Evolutionary conservation across 2,888 invertebrate species (phyloP), one percentile per base, ranked within the genome.

Genomic region (Amphipoea oculea): DNA sequence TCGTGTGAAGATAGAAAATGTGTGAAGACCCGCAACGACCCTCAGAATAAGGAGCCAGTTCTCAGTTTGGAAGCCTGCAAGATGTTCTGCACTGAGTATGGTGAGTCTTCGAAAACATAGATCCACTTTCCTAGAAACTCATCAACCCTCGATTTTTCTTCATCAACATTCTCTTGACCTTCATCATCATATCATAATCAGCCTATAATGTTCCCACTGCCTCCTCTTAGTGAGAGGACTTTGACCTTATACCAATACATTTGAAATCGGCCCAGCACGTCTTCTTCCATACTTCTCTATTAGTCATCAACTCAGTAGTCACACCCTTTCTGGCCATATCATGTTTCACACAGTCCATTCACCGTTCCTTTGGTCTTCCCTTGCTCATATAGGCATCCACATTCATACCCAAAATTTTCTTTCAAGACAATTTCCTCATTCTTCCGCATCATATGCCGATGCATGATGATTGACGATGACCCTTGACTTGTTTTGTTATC

Each of bases 41-140:
- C 92, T 0, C 86, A 90, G 57, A 91, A 90, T 82, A 85, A 87
- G 0, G 95, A 94, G 1, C 94, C 92, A 0, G 96, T 97, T 0
- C 93, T 97, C 57, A 97, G 97, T 88, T 92, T 98, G 81, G 96
- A 97, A 83, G 97, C 97, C 51, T 98, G 98, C 93, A 97, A 98
- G 91, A 94, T 98, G 93, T 97, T 97, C 91, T 98, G 98, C 89
- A 97, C 97, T 51, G 96, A 97, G 54, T 95, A 96, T 73, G 98
- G 97, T 92, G 85, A 85, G 86, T 76, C 9, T 60, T 45, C 12
- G 14, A 40, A 17, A 74, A 62, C 9, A 23, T 63, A 2, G 12
- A 62, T 12, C 11, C 45, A 45, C 45, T 11, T 45, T 45, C 12
- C 45, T 45, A 45, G 42, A 62, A 72, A 45, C 4, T 54, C 23